Conservation (phyloP, 2,888 invertebrate species). For the Aphidoletes aphidimyza region DNA sequence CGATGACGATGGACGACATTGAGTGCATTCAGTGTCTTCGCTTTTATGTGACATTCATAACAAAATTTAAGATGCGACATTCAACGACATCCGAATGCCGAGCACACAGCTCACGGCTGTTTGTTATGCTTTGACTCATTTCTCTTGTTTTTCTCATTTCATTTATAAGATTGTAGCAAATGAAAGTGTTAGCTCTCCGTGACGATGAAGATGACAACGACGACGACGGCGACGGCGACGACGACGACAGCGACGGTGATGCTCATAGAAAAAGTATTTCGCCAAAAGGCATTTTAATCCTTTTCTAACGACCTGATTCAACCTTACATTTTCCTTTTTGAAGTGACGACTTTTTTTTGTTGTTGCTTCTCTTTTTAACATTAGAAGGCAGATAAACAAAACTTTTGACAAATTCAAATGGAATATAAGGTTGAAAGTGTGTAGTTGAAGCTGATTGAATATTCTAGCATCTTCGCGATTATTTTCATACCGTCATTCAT, state of each 20-base stretch:
- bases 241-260: not conserved
- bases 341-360: not conserved
- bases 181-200: too few relatives aligned
- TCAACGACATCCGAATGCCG: not conserved
- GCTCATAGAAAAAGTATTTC: not conserved
- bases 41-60: constrained; percentile 35
- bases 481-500: constrained; percentile 19
- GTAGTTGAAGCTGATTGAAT: not conserved
- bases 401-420: not conserved
- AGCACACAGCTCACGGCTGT: not conserved
- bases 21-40: not conserved
- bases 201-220: too few relatives aligned
- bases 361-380: not conserved
- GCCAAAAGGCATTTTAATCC: not conserved
- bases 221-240: too few relatives aligned
- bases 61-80: not conserved
- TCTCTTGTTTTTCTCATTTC: not conserved
- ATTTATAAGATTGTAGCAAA: too few relatives aligned
- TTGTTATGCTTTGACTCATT: not conserved
- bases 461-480: not conserved
- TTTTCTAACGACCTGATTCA: not conserved
- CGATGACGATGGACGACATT: not conserved
- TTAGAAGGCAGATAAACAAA: not conserved
- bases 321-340: not conserved
- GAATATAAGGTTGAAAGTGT: not conserved